Percentiles rank a stretch among this genome's conserved stretches.
phyloP scores from a whole-genome alignment of 1,140 invertebrate genomes.

The Drosophila burlai region DNA sequence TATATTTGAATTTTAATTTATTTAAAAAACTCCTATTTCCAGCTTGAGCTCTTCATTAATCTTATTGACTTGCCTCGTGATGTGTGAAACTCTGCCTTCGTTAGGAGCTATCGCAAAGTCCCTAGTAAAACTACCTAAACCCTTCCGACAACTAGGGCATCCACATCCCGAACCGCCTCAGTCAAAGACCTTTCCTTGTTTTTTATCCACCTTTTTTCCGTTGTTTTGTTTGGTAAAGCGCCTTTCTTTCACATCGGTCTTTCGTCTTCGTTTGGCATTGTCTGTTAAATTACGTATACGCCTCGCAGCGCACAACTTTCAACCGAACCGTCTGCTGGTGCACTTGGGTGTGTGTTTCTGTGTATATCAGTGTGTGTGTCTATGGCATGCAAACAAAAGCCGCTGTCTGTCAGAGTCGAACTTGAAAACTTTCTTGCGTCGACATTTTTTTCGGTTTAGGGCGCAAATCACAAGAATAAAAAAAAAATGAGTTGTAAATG shows the following conservation, averaged over 20 bases:
- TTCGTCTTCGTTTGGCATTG: slow-evolving; percentile 58
- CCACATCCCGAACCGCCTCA: slow-evolving; percentile 41
- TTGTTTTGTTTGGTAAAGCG: slow-evolving; percentile 47
- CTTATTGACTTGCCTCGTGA: background rate
- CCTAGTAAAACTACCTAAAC: slow-evolving; percentile 21
- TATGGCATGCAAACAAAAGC: slow-evolving; percentile 74
- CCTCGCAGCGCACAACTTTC: slow-evolving; percentile 64
- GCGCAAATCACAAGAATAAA: slow-evolving; percentile 19
- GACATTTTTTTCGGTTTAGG: slow-evolving; percentile 53
- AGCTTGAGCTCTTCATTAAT: background rate
- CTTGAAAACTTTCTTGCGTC: slow-evolving; percentile 73
- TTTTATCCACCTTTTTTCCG: slow-evolving; percentile 44
- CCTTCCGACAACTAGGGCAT: slow-evolving; percentile 25
- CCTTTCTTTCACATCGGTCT: slow-evolving; percentile 47
- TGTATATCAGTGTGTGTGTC: slow-evolving; percentile 14
- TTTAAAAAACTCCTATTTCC: background rate
- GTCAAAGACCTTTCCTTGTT: slow-evolving; percentile 75
- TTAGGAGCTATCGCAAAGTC: slow-evolving; percentile 5
- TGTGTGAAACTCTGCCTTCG: background rate
- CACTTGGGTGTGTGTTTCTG: slow-evolving; percentile 23
- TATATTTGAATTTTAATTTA: background rate
- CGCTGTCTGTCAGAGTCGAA: slow-evolving; percentile 78
- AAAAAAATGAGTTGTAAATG: slow-evolving; percentile 79
- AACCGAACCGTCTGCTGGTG: slow-evolving; percentile 37
- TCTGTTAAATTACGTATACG: slow-evolving; percentile 81